Evolutionary conservation across 23 tunicate species (phyloP).

Genomic region (Ciona savignyi): DNA sequence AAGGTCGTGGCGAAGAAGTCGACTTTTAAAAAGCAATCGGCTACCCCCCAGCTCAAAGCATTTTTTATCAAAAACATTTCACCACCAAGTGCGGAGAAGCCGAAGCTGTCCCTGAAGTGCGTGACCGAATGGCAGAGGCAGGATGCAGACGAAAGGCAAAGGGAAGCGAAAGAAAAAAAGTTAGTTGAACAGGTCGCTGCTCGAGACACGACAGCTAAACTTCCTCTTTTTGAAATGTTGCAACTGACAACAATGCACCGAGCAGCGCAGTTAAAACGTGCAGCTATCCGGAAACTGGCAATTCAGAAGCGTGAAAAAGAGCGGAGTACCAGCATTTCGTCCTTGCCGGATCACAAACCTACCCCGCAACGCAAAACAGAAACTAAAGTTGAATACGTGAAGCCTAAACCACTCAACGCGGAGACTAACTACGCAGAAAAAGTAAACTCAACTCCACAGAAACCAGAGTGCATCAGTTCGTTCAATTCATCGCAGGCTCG

Average conservation of each 20-base stretch:
- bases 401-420: neutral
- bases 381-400: neutral
- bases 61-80: constrained; percentile 44
- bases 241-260: constrained; percentile 10
- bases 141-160: neutral
- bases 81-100: neutral
- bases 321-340: neutral
- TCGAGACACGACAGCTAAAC: constrained; percentile 6
- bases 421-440: neutral
- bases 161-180: neutral
- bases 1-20: neutral
- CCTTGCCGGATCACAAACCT: neutral
- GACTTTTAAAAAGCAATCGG: constrained; percentile 12
- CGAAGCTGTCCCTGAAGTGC: neutral
- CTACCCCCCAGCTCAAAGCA: constrained; percentile 56
- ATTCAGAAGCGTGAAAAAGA: neutral
- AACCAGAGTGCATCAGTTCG: neutral
- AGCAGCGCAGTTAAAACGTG: neutral
- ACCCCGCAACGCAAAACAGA: neutral
- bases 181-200: neutral
- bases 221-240: constrained; percentile 4
- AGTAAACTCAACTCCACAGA: neutral
- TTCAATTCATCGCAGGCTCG: neutral
- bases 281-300: neutral
- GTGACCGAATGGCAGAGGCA: neutral